Percentiles rank a stretch among this genome's conserved stretches.
Conservation (phyloP, 2,888 invertebrate species). For the Linnaemya vulpina region DNA sequence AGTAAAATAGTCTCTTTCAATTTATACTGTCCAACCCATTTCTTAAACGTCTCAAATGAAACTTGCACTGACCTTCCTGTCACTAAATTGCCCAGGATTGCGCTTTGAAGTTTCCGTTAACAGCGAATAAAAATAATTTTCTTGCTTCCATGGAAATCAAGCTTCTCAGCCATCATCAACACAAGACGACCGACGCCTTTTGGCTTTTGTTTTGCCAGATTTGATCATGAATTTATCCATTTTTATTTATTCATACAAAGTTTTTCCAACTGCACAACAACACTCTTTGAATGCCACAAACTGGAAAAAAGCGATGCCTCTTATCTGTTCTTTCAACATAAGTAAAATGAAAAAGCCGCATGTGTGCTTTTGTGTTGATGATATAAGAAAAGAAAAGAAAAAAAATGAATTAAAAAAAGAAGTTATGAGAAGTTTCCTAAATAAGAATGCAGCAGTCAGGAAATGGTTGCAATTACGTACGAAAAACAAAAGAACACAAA, state of each 20-base stretch:
- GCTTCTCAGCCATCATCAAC: slow-evolving; percentile 4
- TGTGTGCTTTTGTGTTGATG: slow-evolving; percentile 45
- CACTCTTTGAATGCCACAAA: slow-evolving; percentile 55
- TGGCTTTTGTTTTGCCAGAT: background rate
- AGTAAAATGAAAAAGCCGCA: slow-evolving; percentile 41
- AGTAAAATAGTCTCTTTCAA: background rate
- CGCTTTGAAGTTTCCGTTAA: background rate
- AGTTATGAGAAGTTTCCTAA: slow-evolving; percentile 57
- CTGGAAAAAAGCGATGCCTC: background rate
- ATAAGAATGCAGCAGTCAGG: slow-evolving; percentile 40
- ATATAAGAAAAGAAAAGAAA: background rate
- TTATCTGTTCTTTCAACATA: slow-evolving; percentile 20
- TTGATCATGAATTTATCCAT: background rate
- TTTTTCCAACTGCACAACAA: slow-evolving; percentile 40
- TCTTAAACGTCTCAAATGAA: background rate
- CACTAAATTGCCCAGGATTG: background rate
- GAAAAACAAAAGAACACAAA: slow-evolving; percentile 22
- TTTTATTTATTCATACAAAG: background rate
- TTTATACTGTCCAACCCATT: background rate
- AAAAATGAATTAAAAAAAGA: slow-evolving; percentile 10
- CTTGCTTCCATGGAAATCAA: slow-evolving; percentile 1
- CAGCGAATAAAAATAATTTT: background rate
- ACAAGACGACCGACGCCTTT: slow-evolving; percentile 3
- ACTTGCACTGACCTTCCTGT: slow-evolving; percentile 4
- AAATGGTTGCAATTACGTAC: slow-evolving; percentile 35